A percentile compares a stretch with the other conserved stretches of the same genome.
phyloP scores from a whole-genome alignment of 2,888 invertebrate genomes.

The Ichneumoninae sp. region DNA sequence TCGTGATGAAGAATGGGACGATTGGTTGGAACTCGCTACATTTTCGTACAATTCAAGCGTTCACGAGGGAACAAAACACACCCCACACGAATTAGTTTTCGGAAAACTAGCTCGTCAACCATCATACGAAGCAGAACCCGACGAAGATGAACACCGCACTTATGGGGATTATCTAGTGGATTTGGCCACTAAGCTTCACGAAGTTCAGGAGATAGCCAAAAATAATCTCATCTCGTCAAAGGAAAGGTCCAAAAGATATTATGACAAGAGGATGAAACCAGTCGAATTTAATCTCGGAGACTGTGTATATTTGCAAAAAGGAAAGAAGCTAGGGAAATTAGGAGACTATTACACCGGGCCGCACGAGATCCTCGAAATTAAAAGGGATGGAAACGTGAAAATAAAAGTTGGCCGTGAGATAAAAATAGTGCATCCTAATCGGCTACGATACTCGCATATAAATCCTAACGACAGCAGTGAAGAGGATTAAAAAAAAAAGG shows the following conservation, averaged over 20 bases:
- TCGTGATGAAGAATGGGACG: slow-evolving; percentile 15
- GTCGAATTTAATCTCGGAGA: slow-evolving; percentile 16
- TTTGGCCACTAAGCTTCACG: not conserved
- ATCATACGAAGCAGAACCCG: not conserved
- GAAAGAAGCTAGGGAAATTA: slow-evolving; percentile 39
- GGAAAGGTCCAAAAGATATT: slow-evolving; percentile 1
- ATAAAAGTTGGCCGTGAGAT: slow-evolving; percentile 29
- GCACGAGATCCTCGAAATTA: slow-evolving; percentile 40
- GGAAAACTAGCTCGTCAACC: slow-evolving; percentile 7
- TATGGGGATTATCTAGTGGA: slow-evolving; percentile 14
- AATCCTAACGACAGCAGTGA: not conserved
- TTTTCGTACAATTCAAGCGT: not conserved
- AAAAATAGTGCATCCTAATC: slow-evolving; percentile 34
- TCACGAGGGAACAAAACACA: not conserved
- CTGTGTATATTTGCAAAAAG: slow-evolving; percentile 26
- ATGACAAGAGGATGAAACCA: slow-evolving; percentile 9
- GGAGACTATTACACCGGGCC: slow-evolving; percentile 54
- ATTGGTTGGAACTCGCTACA: not conserved
- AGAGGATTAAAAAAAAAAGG: not conserved
- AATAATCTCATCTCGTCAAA: not conserved
- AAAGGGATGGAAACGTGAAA: slow-evolving; percentile 5
- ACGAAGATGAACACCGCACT: not conserved
- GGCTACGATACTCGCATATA: not conserved
- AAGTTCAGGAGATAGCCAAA: not conserved
- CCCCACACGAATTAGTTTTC: not conserved